Percentiles rank a stretch among this genome's conserved stretches.
Conservation (phyloP, 1,140 invertebrate species). For the Bombus terrestris region DNA sequence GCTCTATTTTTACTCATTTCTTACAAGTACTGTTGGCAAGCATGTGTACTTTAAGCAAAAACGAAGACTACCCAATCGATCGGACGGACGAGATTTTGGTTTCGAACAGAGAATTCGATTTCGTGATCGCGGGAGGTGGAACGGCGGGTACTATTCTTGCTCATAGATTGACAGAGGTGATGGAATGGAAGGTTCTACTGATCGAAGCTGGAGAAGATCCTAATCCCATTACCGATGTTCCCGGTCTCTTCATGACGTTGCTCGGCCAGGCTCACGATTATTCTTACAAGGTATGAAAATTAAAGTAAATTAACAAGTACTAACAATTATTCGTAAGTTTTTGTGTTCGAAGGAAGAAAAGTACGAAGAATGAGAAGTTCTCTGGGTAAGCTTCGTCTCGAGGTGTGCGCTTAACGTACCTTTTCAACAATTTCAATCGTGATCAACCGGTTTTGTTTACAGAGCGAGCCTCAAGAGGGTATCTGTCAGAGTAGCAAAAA, state of each 20-base stretch:
- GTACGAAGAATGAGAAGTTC: too few species aligned
- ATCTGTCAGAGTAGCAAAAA: slow-evolving; percentile 83
- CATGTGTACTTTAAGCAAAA: slow-evolving; percentile 80
- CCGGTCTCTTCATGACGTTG: slow-evolving; percentile 81
- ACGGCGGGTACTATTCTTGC: slow-evolving; percentile 87
- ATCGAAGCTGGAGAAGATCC: slow-evolving; percentile 85
- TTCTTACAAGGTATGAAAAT: not conserved
- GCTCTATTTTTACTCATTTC: slow-evolving; percentile 75
- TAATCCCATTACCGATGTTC: slow-evolving; percentile 79
- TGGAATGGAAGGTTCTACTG: slow-evolving; percentile 80
- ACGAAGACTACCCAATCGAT: slow-evolving; percentile 77
- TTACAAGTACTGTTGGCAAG: slow-evolving; percentile 82
- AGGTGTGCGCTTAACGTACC: too few species aligned
- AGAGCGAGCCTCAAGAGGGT: slow-evolving; percentile 82
- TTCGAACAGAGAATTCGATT: slow-evolving; percentile 80
- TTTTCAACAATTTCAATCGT: too few species aligned
- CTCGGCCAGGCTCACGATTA: slow-evolving; percentile 79
- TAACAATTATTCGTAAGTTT: too few species aligned
- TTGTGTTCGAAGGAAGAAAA: too few species aligned
- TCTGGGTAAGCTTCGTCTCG: too few species aligned
- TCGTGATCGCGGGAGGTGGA: slow-evolving; percentile 85
- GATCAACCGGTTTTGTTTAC: too few species aligned
- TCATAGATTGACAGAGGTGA: slow-evolving; percentile 83
- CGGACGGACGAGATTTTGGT: slow-evolving; percentile 80
- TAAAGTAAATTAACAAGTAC: not conserved